phyloP scores from a whole-genome alignment of 2,797 vertebrate genomes.

The Channa striata region DNA sequence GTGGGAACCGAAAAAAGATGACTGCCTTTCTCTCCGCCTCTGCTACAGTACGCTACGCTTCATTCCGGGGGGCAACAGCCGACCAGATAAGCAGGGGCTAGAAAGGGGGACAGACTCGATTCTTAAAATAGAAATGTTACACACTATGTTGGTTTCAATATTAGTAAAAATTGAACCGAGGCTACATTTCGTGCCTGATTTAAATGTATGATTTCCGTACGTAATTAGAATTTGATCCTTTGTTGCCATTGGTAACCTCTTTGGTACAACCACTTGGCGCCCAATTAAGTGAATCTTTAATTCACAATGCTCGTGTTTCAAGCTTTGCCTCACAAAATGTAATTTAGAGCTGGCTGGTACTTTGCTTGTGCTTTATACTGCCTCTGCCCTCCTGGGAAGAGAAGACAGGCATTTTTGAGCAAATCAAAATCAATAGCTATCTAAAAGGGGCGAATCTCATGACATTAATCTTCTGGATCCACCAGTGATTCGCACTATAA shows the following conservation, averaged over 20 bases:
- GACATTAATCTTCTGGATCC: slow-evolving; percentile 84
- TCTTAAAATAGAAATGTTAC: slow-evolving; percentile 47
- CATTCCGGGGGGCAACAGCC: slow-evolving; percentile 44
- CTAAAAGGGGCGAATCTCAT: slow-evolving; percentile 76
- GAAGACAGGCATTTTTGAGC: slow-evolving; percentile 72
- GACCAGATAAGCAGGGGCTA: slow-evolving; percentile 35
- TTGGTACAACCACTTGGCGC: slow-evolving; percentile 54
- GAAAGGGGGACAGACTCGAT: slow-evolving; percentile 22
- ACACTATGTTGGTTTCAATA: slow-evolving; percentile 32
- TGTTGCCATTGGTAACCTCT: slow-evolving; percentile 73
- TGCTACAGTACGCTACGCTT: slow-evolving; percentile 20
- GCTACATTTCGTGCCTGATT: slow-evolving; percentile 25
- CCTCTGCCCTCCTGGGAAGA: slow-evolving; percentile 62
- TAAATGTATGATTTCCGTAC: slow-evolving; percentile 41
- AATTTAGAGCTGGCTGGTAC: slow-evolving; percentile 56
- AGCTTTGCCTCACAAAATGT: slow-evolving; percentile 50
- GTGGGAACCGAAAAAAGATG: slow-evolving; percentile 56
- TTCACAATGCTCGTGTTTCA: slow-evolving; percentile 58
- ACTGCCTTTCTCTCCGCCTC: slow-evolving; percentile 41
- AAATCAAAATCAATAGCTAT: slow-evolving; percentile 87
- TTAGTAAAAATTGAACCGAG: slow-evolving; percentile 6
- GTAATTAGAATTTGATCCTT: slow-evolving; percentile 48
- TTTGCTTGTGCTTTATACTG: slow-evolving; percentile 43
- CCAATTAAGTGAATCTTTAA: slow-evolving; percentile 69
- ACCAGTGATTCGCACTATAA: slow-evolving; percentile 75